phyloP scores from a whole-genome alignment of 1,140 invertebrate species.

The Lasioglossum albipes region DNA sequence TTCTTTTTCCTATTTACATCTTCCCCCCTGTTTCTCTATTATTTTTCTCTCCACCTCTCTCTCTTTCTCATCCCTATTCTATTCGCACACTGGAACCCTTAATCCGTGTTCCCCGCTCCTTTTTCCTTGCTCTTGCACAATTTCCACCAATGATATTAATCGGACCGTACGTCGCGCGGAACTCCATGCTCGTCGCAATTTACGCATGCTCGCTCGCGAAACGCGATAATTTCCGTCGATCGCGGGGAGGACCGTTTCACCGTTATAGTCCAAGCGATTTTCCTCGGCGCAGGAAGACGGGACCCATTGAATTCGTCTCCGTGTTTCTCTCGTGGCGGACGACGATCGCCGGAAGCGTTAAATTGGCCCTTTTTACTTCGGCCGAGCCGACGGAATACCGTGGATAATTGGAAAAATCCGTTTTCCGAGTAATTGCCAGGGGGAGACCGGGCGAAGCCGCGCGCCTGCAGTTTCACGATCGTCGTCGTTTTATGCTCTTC shows the following conservation, averaged over 20 bases:
- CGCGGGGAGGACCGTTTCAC: conserved; percentile 25
- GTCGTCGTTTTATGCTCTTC: background rate
- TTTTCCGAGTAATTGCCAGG: conserved; percentile 19
- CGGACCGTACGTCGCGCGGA: background rate
- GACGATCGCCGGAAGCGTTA: conserved; percentile 29
- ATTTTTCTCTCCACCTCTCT: too few relatives aligned
- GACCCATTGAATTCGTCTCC: conserved; percentile 25
- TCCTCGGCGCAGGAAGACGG: conserved; percentile 12
- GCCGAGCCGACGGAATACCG: conserved; percentile 14
- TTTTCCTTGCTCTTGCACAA: background rate
- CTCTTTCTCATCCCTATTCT: background rate
- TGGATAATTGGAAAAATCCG: conserved; percentile 27
- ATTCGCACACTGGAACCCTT: too few relatives aligned
- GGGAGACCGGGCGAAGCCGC: background rate
- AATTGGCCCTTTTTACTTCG: conserved; percentile 27
- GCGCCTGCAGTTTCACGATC: background rate
- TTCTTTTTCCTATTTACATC: background rate
- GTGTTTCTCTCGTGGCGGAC: background rate
- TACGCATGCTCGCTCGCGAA: background rate
- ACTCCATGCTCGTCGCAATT: conserved; percentile 9
- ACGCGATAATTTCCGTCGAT: conserved; percentile 26
- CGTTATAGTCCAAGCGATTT: conserved; percentile 45
- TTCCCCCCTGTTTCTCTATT: too few relatives aligned
- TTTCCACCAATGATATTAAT: background rate
- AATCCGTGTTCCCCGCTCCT: background rate